Base-by-base conservation (phyloP, 30 jellyfish, hydroid and myxozoan genomes). In the Clytia hemisphaerica region DNA sequence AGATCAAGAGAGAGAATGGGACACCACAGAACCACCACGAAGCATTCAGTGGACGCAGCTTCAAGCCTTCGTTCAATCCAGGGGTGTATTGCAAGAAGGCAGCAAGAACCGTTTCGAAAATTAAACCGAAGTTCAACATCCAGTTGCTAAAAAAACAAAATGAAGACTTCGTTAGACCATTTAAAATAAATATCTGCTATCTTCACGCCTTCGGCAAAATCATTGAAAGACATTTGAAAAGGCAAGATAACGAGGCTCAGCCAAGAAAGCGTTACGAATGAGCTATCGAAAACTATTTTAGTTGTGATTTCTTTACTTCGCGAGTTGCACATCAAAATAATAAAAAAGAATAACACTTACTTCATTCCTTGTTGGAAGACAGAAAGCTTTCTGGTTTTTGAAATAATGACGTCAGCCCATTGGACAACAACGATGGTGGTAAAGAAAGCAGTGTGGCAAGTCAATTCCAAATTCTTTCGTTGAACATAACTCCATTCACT, bases 361-460 rank as follows among this genome's bases (percentile, higher is more conserved):
- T 83, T 74, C 98, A 92, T 84, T 64, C 99, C 99, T 69, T 92
- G 99, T 29, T 70, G 83, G 91, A 92, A 76, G 32, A 92, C 53
- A 21, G 96, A 83, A 47, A 83, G 80, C 38, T 92, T 45, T 48
- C 99, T 73, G n/a, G 99, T 92, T 51, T 92, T 92, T 50, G 95
- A 58, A 81, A 83, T 83, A 58, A 92, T 85, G 78, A 92, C 58
- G 66, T 83, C 96, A 19, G 96, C 99, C 95, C 95, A 83, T 71
- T 92, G 99, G 22, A 92, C 96, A 50, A 92, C 94, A 34, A 92
- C 99, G 30, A 83, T 92, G 6, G 99, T 83, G 40, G 86, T 92
- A 64, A 92, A 92, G 84, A 83, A 92, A 16, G 99, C 96, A 14
- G 96, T 92, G 75, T 92, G 99, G 73, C 99, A 92, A 26, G 96